Evolutionary conservation across 2,888 invertebrate species (phyloP), one percentile per base, ranked within the genome.

Genomic region (Dryobota labecula): DNA sequence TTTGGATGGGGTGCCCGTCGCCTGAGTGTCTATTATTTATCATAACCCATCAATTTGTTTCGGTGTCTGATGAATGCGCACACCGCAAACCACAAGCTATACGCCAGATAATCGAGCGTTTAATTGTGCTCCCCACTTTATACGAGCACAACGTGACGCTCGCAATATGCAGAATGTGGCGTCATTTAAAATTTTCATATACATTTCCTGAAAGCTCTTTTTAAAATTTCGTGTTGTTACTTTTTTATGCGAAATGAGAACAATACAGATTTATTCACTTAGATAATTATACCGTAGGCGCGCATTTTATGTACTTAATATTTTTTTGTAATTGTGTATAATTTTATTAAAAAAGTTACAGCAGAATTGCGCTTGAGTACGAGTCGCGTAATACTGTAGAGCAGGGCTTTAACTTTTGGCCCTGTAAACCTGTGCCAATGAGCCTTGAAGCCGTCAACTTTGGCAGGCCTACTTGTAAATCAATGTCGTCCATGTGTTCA

Each of bases 11-110:
- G 62, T 53, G 33, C 68, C 49, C 27, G 57, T 11, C 63, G 56
- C 62, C 68, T 51, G 74, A 74, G 79, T 83, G 85, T 86, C 88
- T 88, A 87, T 89, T 90, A 91, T 90, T 90, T 90, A 90, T 91
- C 89, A 91, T 90, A 91, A 87, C 86, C 88, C 90, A 88, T 91
- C 92, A 92, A 92, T 92, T 90, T 87, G 89, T 90, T 86, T 81
- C 85, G 87, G 87, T 85, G 86, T 84, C 83, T 87, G 88, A 88
- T 84, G 86, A 85, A 88, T 86, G 85, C 82, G 85, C 65, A 49
- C 70, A 58, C 71, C 70, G 69, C 74, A 73, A 64, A 70, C 73
- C 83, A 56, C 74, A 76, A 73, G 72, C 73, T 65, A 63, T 72
- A 81, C 76, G 74, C 74, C 63, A 53, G 51, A 85, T 83, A 83